Conservation (phyloP, 2,113 vertebrate genomes). For the Proteles cristata region DNA sequence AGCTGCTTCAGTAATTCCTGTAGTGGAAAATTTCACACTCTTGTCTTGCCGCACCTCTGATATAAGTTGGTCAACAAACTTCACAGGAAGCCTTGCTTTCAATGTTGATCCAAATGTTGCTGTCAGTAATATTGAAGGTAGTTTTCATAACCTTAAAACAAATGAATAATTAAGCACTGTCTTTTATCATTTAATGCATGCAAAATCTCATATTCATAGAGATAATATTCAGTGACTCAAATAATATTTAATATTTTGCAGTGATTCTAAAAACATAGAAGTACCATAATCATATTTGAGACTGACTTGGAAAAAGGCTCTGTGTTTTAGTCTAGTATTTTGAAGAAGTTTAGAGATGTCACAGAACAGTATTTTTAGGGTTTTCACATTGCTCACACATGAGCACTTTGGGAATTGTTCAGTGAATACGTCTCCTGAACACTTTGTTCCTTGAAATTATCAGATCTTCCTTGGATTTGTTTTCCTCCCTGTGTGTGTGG, state of each 20-base stretch:
- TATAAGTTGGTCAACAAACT: background rate
- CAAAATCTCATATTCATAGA: background rate
- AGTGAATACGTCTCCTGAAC: slow-evolving; percentile 57
- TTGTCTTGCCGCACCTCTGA: background rate
- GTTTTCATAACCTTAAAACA: slow-evolving; percentile 12
- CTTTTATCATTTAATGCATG: background rate
- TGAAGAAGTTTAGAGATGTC: slow-evolving; percentile 62
- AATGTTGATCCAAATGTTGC: background rate
- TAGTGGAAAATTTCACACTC: background rate
- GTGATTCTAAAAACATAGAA: background rate
- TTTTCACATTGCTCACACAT: slow-evolving; percentile 66
- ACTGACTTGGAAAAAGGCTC: background rate
- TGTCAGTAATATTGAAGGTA: background rate
- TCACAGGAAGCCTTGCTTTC: background rate
- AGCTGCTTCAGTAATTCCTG: background rate
- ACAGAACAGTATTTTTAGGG: slow-evolving; percentile 69
- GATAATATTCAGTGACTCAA: background rate
- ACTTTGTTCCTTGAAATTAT: slow-evolving; percentile 67
- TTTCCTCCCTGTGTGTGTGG: background rate
- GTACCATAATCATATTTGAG: background rate
- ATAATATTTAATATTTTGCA: background rate
- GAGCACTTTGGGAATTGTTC: slow-evolving; percentile 71
- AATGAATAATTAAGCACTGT: background rate
- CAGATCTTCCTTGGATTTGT: slow-evolving; percentile 32
- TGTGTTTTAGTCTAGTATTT: slow-evolving; percentile 51